These are phyloP conservation scores for Dinomys branickii DNA, from an alignment of 2,113 vertebrate species.

Conservation along the genomic window DNA sequence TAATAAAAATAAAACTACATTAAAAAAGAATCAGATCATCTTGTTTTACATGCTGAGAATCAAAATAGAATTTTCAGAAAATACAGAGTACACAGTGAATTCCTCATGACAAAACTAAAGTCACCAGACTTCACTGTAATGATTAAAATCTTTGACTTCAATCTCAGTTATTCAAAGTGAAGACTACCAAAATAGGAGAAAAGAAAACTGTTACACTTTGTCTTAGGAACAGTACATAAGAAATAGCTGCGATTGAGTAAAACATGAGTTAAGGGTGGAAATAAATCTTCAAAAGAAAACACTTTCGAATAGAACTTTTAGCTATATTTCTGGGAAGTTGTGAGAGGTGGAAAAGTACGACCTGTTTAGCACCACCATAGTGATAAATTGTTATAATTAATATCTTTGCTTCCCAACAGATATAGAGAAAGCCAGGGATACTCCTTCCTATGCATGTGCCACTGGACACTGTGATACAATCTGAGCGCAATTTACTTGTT, in stretches of 20 bases:
- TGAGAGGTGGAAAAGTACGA: background rate
- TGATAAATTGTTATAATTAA: background rate
- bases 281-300: background rate
- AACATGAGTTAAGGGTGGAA: background rate
- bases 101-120: background rate
- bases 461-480: background rate
- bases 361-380: background rate
- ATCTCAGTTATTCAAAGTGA: constrained; percentile 10
- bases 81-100: background rate
- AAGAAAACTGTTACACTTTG: background rate
- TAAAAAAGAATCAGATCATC: background rate
- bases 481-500: background rate
- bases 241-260: background rate
- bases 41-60: constrained; percentile 17
- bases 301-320: background rate
- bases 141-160: constrained; percentile 21
- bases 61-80: constrained; percentile 42
- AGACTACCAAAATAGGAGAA: background rate
- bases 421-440: background rate
- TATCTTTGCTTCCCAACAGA: background rate
- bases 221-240: background rate
- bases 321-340: background rate
- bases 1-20: constrained; percentile 36
- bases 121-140: background rate
- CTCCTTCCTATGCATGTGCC: background rate